Base-by-base conservation (phyloP, 2,797 vertebrate species). In the Cuniculus paca region DNA sequence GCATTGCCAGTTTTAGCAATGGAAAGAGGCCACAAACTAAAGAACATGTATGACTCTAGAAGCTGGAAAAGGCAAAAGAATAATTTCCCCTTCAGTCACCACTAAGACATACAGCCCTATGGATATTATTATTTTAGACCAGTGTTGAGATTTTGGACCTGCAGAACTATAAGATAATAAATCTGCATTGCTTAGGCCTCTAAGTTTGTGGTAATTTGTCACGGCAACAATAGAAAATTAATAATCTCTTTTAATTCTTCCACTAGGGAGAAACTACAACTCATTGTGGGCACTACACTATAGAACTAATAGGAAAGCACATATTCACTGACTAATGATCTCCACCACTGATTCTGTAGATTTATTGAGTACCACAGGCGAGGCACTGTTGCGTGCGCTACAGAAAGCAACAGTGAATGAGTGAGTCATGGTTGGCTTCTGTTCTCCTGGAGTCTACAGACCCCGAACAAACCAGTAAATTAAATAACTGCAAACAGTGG, bases 281-380 rank as follows among this genome's bases (percentile, higher is more conserved):
- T 39, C 17, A 86, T 34, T 31, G 87, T n/a, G 16, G 84, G 42
- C 2, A 34, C 52, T 72, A 50, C 13, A n/a, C 31, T 45, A 48
- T 52, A n/a, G 34, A 20, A 77, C 17, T 36, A 61, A 93, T 48
- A 86, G 65, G 34, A 91, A 89, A 89, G 26, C 75, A 95, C 1
- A 28, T 24, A 82, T 58, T 85, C 78, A 70, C 14, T 84, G n/a
- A 93, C n/a, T 34, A 8, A 56, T 52, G 60, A 7, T 50, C 68
- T 74, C 58, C 70, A 86, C 50, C 26, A 72, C 1, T 52, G 14
- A 93, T 24, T 90, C 24, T 2, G 3, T 86, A 54, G 54, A 60
- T 86, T 82, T 68, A 61, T 1, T 56, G n/a, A 90, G 36, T n/a
- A 39, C 24, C n/a, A 61, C 8, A 77, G 34, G 22, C 24, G 31